A percentile compares a stretch with the other conserved stretches of the same genome.
These are phyloP conservation scores for Lasioglossum calceatum DNA, from an alignment of 2,888 invertebrate species.

Conservation along the genomic window DNA sequence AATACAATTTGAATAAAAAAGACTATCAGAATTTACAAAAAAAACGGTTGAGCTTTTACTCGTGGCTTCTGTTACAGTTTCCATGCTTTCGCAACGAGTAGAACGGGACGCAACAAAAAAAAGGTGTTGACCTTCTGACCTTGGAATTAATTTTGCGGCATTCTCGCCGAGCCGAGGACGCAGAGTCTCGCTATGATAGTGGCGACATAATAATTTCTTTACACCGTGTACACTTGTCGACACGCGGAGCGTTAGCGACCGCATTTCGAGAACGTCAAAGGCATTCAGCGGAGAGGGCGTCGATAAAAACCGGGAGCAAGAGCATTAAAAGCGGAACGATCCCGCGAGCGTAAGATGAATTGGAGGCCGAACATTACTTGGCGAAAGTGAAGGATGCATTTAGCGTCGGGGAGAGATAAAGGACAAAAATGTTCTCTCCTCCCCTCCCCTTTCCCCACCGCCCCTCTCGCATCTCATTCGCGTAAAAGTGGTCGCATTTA, in stretches of 20 bases:
- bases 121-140: too few species aligned
- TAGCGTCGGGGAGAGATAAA: constrained; percentile 22
- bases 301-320: constrained; percentile 23
- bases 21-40: too few species aligned
- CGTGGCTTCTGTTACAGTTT: too few species aligned
- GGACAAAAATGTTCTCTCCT: neutral
- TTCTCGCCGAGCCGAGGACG: too few species aligned
- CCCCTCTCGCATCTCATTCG: constrained; percentile 25
- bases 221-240: neutral
- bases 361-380: constrained; percentile 28
- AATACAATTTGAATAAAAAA: too few species aligned
- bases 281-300: constrained; percentile 3
- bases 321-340: constrained; percentile 29
- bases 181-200: too few species aligned
- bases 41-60: too few species aligned
- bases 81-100: too few species aligned
- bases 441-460: too few species aligned
- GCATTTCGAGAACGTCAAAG: neutral
- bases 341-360: constrained; percentile 11
- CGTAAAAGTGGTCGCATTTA: constrained; percentile 48
- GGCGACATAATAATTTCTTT: neutral
- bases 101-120: too few species aligned
- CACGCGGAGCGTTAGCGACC: neutral
- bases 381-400: constrained; percentile 40
- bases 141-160: too few species aligned